Base-by-base conservation (phyloP, 2,113 vertebrate genomes). In the Dipodomys spectabilis region DNA sequence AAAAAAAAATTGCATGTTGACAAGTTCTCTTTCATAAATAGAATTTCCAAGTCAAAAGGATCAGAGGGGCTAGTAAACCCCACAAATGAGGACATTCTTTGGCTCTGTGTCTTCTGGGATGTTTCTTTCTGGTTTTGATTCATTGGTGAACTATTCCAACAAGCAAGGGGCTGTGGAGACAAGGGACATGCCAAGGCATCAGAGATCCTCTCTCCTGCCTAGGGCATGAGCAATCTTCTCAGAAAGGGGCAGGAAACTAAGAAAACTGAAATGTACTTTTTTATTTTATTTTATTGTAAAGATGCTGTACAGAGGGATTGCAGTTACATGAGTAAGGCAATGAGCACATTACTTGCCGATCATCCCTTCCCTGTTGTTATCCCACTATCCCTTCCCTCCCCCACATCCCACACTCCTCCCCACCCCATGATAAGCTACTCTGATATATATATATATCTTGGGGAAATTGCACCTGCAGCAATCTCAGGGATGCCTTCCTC, bases 141-240 rank as follows among this genome's bases (percentile, higher is more conserved):
- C 27, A 78, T 10, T n/a, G 12, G 7, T 15, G 15, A 4, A 2
- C 20, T 78, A 7, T 8, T 35, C 35, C 45, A 35, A 5, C 27
- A 15, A 86, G 35, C 15, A 39, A 53, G 25, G 1, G 6, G 12
- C 1, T 5, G 27, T 39, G 7, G 77, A 69, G n/a, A 30, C 22
- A 44, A 9, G 84, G 18, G 28, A 28, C 0, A 15, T 27, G 53
- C 6, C 25, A 6, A 5, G 19, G 5, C 18, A 0, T 7, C 7
- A 28, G 8, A 8, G 6, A 25, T 53, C 2, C 11, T 67, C 6
- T 1, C 22, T 35, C 39, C 27, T 71, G 23, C n/a, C 23, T 3
- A 16, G 20, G 0, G 5, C n/a, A 67, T n/a, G 57, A 6, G 45
- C 2, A n/a, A 9, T 27, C 39, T 60, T n/a, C 39, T 83, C 18